Conservation (phyloP, 2,113 vertebrate species). For the Erythrolamprus reginae region DNA sequence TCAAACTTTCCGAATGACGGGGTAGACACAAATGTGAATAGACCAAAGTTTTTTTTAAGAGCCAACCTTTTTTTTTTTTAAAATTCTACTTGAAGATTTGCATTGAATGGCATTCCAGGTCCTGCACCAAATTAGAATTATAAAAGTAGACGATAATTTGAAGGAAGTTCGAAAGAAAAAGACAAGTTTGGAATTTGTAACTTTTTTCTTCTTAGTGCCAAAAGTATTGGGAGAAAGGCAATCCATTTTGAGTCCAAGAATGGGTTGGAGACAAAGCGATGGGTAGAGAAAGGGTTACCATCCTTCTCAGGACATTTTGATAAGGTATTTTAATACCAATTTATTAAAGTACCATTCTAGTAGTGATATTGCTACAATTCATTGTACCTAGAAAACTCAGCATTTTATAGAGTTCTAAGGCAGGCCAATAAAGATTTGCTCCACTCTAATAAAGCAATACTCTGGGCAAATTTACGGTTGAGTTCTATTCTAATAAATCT, state of each 20-base stretch:
- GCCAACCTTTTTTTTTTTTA: neutral
- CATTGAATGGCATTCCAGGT: slow-evolving; percentile 29
- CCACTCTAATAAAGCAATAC: slow-evolving; percentile 85
- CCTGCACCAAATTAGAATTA: slow-evolving; percentile 49
- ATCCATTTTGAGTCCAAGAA: slow-evolving; percentile 39
- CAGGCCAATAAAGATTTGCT: slow-evolving; percentile 82
- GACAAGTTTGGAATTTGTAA: slow-evolving; percentile 35
- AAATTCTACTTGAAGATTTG: slow-evolving; percentile 27
- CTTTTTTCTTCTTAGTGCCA: slow-evolving; percentile 36
- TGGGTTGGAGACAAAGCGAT: slow-evolving; percentile 25
- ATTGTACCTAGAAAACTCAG: slow-evolving; percentile 83
- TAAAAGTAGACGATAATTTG: slow-evolving; percentile 53
- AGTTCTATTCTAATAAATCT: slow-evolving; percentile 90
- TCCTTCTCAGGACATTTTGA: slow-evolving; percentile 76
- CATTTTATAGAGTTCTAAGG: slow-evolving; percentile 83
- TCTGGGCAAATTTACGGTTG: slow-evolving; percentile 83
- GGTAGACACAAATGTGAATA: neutral
- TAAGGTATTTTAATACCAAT: slow-evolving; percentile 86
- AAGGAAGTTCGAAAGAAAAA: slow-evolving; percentile 55
- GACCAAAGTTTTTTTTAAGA: neutral
- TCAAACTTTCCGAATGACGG: neutral
- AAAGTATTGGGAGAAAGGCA: slow-evolving; percentile 54
- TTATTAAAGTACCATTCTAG: slow-evolving; percentile 81
- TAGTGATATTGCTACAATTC: slow-evolving; percentile 80
- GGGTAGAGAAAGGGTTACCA: slow-evolving; percentile 75